Evolutionary conservation across 2,113 vertebrate genomes (phyloP).

Genomic region (Bubo bubo): DNA sequence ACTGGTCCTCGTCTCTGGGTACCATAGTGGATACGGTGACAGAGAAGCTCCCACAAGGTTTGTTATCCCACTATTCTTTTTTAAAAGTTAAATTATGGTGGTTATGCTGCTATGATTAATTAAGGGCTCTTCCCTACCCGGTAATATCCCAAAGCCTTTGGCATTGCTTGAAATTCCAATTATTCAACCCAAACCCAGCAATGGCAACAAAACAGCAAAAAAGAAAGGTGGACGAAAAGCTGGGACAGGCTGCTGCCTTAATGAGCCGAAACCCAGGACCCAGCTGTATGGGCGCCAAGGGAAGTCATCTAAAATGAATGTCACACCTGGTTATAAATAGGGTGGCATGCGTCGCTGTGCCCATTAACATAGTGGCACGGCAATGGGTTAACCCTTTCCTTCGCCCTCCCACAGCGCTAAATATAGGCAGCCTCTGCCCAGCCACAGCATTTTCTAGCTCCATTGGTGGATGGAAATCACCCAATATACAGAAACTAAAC

Average conservation of each 20-base stretch:
- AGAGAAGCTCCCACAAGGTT: neutral
- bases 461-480: neutral
- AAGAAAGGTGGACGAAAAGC: neutral
- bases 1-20: neutral
- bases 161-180: neutral
- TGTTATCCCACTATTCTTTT: neutral
- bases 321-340: constrained; percentile 37
- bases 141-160: neutral
- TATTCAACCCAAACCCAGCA: neutral
- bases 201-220: neutral
- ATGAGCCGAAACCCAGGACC: neutral
- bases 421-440: neutral
- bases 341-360: neutral
- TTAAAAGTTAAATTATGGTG: neutral
- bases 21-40: accelerated
- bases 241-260: neutral
- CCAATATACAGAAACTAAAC: neutral
- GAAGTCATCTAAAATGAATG: neutral
- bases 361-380: neutral
- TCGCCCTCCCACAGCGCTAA: accelerated
- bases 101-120: neutral
- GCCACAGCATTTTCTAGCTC: accelerated
- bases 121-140: neutral
- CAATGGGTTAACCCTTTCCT: neutral
- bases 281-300: neutral